Percentiles rank a stretch among this genome's conserved stretches.
Evolutionary conservation across 2,113 vertebrate species (phyloP).

Genomic region (Anarrhichthys ocellatus): DNA sequence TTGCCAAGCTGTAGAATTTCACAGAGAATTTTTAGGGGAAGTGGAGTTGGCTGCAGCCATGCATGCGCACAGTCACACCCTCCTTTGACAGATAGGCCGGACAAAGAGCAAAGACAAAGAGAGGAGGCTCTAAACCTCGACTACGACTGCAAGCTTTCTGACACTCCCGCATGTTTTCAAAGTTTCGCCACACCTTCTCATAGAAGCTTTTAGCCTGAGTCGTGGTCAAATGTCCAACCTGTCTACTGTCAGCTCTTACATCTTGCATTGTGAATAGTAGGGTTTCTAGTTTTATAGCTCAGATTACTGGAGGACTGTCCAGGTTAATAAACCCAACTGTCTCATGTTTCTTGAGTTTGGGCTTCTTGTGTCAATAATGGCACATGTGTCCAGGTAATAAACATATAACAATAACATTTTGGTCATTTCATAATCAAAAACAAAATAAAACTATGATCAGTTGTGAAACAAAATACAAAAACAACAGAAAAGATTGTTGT

Average conservation of each 20-base stretch:
- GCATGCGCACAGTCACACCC: conserved; percentile 66
- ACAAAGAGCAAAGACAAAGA: conserved; percentile 74
- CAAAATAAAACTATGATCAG: background rate
- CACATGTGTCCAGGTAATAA: background rate
- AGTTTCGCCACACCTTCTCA: conserved; percentile 27
- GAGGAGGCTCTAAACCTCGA: conserved; percentile 47
- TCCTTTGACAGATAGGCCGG: conserved; percentile 59
- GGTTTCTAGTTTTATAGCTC: conserved; percentile 13
- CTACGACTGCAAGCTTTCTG: conserved; percentile 38
- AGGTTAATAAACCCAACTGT: background rate
- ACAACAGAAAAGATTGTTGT: background rate
- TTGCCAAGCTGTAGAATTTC: conserved; percentile 42
- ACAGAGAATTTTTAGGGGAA: conserved; percentile 37
- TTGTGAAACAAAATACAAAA: background rate
- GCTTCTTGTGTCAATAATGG: background rate
- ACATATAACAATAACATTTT: background rate
- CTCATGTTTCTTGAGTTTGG: background rate
- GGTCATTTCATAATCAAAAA: background rate
- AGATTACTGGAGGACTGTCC: conserved; percentile 9
- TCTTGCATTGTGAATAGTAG: background rate
- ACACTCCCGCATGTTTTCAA: conserved; percentile 44
- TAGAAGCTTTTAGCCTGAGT: background rate
- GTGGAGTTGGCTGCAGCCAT: conserved; percentile 59
- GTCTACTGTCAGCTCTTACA: background rate
- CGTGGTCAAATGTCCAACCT: conserved; percentile 19